phyloP scores from a whole-genome alignment of 2,888 invertebrate species.

The Diplazon laetatorius region DNA sequence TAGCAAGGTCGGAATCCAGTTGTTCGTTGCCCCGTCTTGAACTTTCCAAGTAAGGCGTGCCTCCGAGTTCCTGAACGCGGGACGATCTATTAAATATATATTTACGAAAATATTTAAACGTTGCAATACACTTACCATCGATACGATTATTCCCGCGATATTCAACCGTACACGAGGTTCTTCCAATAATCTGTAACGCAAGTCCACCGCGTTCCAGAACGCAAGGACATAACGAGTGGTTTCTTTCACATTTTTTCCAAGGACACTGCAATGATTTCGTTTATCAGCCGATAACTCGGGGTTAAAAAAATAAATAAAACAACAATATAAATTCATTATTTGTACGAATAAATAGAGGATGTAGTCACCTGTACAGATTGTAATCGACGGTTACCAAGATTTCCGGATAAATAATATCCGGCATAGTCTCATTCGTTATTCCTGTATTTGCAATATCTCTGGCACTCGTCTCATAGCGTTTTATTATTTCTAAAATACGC shows the following conservation, averaged over 20 bases:
- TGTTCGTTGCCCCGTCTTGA: slow-evolving; percentile 57
- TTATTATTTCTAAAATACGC: slow-evolving; percentile 59
- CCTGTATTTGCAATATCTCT: slow-evolving; percentile 1
- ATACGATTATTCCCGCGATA: slow-evolving; percentile 74
- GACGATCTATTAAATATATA: not conserved
- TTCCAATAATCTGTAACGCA: slow-evolving; percentile 73
- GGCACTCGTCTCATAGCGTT: slow-evolving; percentile 22
- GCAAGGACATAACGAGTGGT: slow-evolving; percentile 72
- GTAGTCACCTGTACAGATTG: slow-evolving; percentile 66
- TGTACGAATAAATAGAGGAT: too few relatives aligned
- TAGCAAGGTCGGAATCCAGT: slow-evolving; percentile 71
- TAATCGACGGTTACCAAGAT: slow-evolving; percentile 74
- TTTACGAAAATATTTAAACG: too few relatives aligned
- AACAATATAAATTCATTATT: too few relatives aligned
- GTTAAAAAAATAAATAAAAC: not conserved
- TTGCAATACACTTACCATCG: slow-evolving; percentile 69
- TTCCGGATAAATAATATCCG: slow-evolving; percentile 74
- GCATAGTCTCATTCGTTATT: slow-evolving; percentile 50
- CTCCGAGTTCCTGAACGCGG: slow-evolving; percentile 60
- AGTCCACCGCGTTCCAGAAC: slow-evolving; percentile 78
- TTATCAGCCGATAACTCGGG: not conserved
- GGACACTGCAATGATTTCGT: slow-evolving; percentile 59
- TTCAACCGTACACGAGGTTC: slow-evolving; percentile 75
- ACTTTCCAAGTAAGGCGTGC: slow-evolving; percentile 71
- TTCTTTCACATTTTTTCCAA: slow-evolving; percentile 66